Percentiles rank a stretch among this genome's conserved stretches.
Evolutionary conservation across 1,140 invertebrate genomes (phyloP).

Genomic region (Apis laboriosa): DNA sequence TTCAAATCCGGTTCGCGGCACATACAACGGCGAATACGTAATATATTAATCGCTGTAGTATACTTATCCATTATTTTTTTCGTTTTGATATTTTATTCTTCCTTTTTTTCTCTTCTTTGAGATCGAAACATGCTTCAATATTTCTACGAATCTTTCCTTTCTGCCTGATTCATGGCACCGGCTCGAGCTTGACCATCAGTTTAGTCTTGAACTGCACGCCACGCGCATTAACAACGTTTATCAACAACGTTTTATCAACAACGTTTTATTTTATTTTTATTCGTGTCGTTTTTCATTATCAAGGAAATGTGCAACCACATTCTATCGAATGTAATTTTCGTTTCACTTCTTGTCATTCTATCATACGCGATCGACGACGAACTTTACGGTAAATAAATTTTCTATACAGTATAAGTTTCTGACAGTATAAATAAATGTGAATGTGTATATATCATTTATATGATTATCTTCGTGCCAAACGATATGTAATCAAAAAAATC

Average conservation of each 20-base stretch:
- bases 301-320: neutral
- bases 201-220: constrained; percentile 32
- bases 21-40: neutral
- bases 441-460: no score
- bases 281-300: no score
- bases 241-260: constrained; percentile 7
- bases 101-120: neutral
- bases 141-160: constrained; percentile 34
- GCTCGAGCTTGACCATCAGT: neutral
- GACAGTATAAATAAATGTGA: neutral
- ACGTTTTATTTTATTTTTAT: neutral
- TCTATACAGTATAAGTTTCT: neutral
- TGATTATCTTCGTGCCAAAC: neutral
- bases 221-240: constrained; percentile 31
- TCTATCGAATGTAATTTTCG: neutral
- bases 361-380: neutral
- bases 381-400: constrained; percentile 12
- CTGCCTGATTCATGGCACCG: constrained; percentile 14
- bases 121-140: constrained; percentile 9
- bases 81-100: neutral
- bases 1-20: constrained; percentile 17
- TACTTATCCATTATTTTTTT: no score
- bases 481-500: no score
- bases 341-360: neutral
- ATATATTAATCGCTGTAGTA: neutral